Percentiles rank a stretch among this genome's conserved stretches.
phyloP scores from a whole-genome alignment of 2,888 invertebrate species.

The Caenorhabditis angaria region DNA sequence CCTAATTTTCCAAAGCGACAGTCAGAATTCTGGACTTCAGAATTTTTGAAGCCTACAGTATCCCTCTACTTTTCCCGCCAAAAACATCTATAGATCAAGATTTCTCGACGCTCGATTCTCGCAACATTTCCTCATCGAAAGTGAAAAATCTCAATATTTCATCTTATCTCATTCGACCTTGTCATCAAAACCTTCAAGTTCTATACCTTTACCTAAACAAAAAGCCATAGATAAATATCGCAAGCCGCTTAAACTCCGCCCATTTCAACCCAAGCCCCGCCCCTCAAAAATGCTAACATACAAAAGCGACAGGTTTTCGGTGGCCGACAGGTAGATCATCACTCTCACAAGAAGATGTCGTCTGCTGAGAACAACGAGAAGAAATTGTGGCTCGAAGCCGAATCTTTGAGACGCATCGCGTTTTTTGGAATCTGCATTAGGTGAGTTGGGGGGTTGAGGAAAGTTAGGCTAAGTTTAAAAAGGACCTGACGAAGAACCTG shows the following conservation, averaged over 20 bases:
- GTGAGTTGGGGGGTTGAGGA: slow-evolving; percentile 21
- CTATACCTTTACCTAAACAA: not conserved
- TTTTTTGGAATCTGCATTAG: slow-evolving; percentile 64
- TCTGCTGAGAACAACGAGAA: slow-evolving; percentile 55
- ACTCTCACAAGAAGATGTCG: too few relatives aligned
- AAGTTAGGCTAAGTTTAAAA: not conserved
- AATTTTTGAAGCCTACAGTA: too few relatives aligned
- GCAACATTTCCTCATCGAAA: too few relatives aligned
- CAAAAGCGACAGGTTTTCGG: not conserved
- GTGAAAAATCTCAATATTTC: too few relatives aligned
- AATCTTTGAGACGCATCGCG: slow-evolving; percentile 60
- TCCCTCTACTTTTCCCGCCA: too few relatives aligned
- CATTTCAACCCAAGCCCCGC: slow-evolving; percentile 1
- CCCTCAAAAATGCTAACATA: slow-evolving; percentile 4
- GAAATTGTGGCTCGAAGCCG: slow-evolving; percentile 59
- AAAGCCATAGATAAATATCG: not conserved
- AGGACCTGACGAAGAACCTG: not conserved
- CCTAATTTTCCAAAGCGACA: too few relatives aligned
- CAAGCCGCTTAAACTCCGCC: slow-evolving; percentile 17
- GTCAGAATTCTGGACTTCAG: too few relatives aligned
- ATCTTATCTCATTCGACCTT: too few relatives aligned
- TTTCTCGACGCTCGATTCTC: too few relatives aligned
- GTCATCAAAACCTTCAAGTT: not conserved
- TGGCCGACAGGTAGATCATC: not conserved
- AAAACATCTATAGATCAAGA: too few relatives aligned